A percentile compares a stretch with the other conserved stretches of the same genome.
phyloP scores from a whole-genome alignment of 2,113 vertebrate genomes.

The Planiliza haematocheilus region DNA sequence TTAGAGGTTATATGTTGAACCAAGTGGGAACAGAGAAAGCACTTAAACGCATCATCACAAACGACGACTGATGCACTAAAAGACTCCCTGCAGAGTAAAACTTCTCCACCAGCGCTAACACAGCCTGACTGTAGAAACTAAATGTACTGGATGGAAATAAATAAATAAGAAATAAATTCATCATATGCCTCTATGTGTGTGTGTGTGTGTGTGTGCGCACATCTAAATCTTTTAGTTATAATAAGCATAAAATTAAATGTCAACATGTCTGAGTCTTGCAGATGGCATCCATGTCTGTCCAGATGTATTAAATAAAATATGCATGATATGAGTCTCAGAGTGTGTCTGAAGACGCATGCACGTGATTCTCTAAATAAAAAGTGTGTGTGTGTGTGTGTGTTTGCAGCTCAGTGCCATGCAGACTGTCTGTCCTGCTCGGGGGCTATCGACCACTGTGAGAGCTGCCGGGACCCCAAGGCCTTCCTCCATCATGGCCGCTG shows the following conservation, averaged over 20 bases:
- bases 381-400: neutral
- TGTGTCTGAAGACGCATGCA: too few species aligned
- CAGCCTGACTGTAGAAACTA: slow-evolving; percentile 6
- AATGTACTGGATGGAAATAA: slow-evolving; percentile 1
- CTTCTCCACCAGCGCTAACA: neutral
- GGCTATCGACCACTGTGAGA: slow-evolving; percentile 60
- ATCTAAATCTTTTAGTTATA: too few species aligned
- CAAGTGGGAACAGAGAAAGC: neutral
- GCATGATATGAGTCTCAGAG: too few species aligned
- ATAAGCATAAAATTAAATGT: slow-evolving; percentile 24
- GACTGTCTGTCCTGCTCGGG: slow-evolving; percentile 68
- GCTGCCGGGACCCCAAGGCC: slow-evolving; percentile 68
- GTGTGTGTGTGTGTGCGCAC: neutral
- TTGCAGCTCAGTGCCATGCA: slow-evolving; percentile 63
- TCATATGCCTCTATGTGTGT: neutral
- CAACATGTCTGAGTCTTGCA: neutral
- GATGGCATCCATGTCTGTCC: too few species aligned
- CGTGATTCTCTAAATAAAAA: neutral
- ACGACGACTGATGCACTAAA: neutral
- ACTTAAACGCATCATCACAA: neutral
- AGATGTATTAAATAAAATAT: too few species aligned
- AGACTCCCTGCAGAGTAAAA: neutral
- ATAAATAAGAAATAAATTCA: slow-evolving; percentile 2
- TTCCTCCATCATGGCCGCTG: slow-evolving; percentile 69
- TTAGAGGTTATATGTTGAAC: neutral